These are phyloP conservation scores for Protosalanx chinensis DNA, from an alignment of 2,797 vertebrate genomes.

Conservation along the genomic window DNA sequence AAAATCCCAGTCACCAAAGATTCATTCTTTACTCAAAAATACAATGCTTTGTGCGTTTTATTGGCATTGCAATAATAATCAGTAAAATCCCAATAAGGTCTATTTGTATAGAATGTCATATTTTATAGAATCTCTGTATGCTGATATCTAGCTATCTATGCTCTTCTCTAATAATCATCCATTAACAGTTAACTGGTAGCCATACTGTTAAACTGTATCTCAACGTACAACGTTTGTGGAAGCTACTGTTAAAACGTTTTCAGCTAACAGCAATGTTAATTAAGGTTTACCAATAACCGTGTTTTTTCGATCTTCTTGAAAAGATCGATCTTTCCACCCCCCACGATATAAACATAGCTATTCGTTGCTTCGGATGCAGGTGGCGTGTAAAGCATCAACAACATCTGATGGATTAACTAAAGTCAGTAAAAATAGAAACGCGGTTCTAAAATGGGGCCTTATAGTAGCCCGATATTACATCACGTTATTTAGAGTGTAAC, in stretches of 20 bases:
- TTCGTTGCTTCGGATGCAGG: conserved; percentile 7
- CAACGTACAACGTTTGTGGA: background rate
- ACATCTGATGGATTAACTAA: conserved; percentile 13
- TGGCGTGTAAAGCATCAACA: conserved; percentile 12
- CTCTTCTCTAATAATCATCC: too few species aligned
- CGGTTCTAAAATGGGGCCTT: conserved; percentile 4
- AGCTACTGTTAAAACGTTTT: too few species aligned
- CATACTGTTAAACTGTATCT: background rate
- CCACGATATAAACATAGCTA: conserved; percentile 18
- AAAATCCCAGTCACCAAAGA: too few species aligned
- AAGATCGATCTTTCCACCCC: conserved; percentile 18
- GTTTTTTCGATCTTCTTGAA: conserved; percentile 27
- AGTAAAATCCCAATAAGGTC: too few species aligned
- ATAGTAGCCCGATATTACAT: conserved; percentile 10
- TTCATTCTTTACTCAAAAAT: too few species aligned
- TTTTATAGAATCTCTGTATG: too few species aligned
- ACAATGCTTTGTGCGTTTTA: too few species aligned
- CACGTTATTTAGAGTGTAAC: background rate
- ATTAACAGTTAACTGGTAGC: background rate
- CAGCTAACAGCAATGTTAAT: background rate
- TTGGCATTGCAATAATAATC: too few species aligned
- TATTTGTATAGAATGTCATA: too few species aligned
- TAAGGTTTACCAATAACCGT: conserved; percentile 26
- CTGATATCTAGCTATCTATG: too few species aligned
- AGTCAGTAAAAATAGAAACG: conserved; percentile 11